phyloP scores from a whole-genome alignment of 2,888 invertebrate genomes.

The Neoitamus cyanurus region DNA sequence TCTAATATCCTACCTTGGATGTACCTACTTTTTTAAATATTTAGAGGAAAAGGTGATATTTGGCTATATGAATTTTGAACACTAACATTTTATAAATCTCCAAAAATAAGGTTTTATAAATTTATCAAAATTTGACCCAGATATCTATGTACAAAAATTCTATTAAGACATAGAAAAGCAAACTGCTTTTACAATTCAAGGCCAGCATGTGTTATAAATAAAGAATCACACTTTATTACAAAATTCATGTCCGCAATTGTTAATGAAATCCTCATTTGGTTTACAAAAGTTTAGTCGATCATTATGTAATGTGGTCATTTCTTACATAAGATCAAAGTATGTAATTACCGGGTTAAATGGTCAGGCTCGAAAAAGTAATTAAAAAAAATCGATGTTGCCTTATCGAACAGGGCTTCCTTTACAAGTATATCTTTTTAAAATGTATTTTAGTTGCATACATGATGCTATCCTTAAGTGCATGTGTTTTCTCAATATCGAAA shows the following conservation, averaged over 20 bases:
- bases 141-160: too few species aligned
- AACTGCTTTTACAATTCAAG: too few species aligned
- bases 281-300: neutral
- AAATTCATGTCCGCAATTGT: neutral
- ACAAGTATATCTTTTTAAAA: neutral
- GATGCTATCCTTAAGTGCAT: too few species aligned
- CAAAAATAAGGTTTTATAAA: neutral
- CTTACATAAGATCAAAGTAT: neutral
- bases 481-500: neutral
- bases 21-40: neutral
- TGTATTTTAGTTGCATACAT: neutral
- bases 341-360: neutral
- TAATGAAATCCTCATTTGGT: neutral
- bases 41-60: neutral
- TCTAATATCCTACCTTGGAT: too few species aligned
- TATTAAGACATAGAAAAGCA: neutral
- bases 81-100: too few species aligned
- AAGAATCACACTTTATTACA: too few species aligned
- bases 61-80: too few species aligned
- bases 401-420: neutral
- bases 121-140: too few species aligned
- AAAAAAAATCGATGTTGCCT: neutral
- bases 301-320: neutral
- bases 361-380: neutral
- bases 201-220: too few species aligned